Percentiles rank a stretch among this genome's conserved stretches.
phyloP scores from a whole-genome alignment of 2,113 vertebrate genomes.

The Dromas ardeola region DNA sequence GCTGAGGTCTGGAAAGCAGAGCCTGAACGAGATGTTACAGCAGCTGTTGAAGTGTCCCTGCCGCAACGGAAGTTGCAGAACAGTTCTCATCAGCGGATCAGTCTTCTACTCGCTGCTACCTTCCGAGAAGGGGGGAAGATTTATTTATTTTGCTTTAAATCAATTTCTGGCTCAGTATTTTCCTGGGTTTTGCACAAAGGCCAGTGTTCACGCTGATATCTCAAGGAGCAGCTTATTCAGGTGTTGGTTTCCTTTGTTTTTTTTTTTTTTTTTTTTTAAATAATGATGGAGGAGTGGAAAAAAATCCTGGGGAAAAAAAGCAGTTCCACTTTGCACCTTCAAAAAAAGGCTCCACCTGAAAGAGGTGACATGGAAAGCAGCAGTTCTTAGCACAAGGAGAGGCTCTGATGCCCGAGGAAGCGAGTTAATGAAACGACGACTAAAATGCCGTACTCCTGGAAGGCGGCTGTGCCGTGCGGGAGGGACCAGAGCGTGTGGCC shows the following conservation, averaged over 20 bases:
- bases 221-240: neutral
- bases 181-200: neutral
- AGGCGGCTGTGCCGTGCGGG: neutral
- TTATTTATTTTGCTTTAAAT: neutral
- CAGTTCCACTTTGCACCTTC: neutral
- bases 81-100: neutral
- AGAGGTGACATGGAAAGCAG: neutral
- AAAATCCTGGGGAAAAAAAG: neutral
- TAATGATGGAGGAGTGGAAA: neutral
- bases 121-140: neutral
- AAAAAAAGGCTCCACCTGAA: neutral
- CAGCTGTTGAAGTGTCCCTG: neutral
- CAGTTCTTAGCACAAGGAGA: neutral
- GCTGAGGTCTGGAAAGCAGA: neutral
- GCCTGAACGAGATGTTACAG: neutral
- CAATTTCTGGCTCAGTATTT: neutral
- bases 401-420: neutral
- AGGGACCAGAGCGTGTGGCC: accelerated
- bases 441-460: accelerated
- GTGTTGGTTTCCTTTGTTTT: neutral
- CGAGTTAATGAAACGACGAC: neutral
- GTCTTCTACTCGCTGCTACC: neutral
- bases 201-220: neutral
- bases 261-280: neutral
- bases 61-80: neutral